Percentiles rank a stretch among this genome's conserved stretches.
Conservation (phyloP, 2,888 invertebrate species). For the Clostera curtula region DNA sequence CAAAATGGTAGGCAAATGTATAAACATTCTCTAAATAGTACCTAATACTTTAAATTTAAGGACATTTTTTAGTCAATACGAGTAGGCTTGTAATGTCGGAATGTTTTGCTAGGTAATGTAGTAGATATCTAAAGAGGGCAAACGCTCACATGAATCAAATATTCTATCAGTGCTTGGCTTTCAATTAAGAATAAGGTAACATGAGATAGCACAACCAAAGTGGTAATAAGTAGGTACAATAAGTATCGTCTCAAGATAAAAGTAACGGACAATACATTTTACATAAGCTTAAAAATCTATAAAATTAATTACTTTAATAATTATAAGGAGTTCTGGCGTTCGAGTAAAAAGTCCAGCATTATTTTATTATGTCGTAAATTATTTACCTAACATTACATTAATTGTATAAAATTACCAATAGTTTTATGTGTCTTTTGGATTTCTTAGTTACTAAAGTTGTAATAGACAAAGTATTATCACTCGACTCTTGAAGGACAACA, state of each 20-base stretch:
- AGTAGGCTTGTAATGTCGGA: constrained; percentile 22
- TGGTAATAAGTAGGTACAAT: constrained; percentile 16
- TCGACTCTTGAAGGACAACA: constrained; percentile 16
- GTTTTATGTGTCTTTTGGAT: constrained; percentile 23
- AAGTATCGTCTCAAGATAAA: constrained; percentile 16
- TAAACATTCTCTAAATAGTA: too few relatives aligned
- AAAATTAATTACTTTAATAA: constrained; percentile 35
- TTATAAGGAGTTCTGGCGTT: constrained; percentile 41
- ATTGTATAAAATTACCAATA: constrained; percentile 43
- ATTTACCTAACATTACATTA: constrained; percentile 33
- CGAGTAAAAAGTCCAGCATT: constrained; percentile 66
- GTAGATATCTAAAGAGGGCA: too few relatives aligned
- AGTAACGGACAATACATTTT: constrained; percentile 19
- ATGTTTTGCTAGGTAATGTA: constrained; percentile 16
- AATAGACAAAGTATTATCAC: constrained; percentile 21
- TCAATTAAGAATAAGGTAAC: constrained; percentile 17
- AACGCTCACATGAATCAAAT: too few relatives aligned
- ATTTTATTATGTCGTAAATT: too few relatives aligned
- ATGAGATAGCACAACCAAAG: constrained; percentile 20
- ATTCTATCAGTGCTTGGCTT: constrained; percentile 5
- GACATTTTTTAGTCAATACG: too few relatives aligned
- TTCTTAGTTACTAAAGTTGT: constrained; percentile 24
- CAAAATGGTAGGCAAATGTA: too few relatives aligned
- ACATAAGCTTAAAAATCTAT: constrained; percentile 26
- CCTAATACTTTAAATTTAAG: too few relatives aligned